Percentiles rank a stretch among this genome's conserved stretches.
Evolutionary conservation across 2,888 invertebrate species (phyloP).

Genomic region (Xanthia togata): DNA sequence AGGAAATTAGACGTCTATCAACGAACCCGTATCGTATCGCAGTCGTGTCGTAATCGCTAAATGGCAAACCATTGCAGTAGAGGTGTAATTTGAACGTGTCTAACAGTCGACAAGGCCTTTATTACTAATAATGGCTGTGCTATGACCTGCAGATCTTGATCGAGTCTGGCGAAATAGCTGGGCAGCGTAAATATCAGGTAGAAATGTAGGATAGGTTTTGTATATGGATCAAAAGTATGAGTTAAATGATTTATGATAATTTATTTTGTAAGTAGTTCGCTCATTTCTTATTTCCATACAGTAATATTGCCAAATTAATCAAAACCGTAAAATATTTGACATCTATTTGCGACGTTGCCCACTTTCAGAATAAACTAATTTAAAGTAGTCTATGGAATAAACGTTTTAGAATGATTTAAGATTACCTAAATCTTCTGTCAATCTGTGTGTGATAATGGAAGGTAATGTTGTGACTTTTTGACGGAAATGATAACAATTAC

Average conservation of each 20-base stretch:
- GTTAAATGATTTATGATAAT: not conserved
- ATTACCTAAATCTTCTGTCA: not conserved
- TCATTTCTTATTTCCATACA: too few species aligned
- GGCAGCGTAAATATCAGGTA: conserved; percentile 46
- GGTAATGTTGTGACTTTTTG: not conserved
- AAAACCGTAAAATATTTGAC: too few species aligned
- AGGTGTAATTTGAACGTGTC: conserved; percentile 80
- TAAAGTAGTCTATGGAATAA: too few species aligned
- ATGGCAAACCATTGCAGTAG: conserved; percentile 61
- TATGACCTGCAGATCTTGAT: conserved; percentile 67
- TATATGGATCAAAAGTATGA: conserved; percentile 9
- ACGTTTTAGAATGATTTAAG: not conserved
- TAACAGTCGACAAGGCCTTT: conserved; percentile 75
- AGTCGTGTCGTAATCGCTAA: conserved; percentile 51
- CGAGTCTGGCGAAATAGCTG: conserved; percentile 66
- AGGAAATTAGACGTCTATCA: conserved; percentile 4
- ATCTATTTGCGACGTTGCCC: too few species aligned
- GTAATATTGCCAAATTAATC: too few species aligned
- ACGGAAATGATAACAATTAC: not conserved
- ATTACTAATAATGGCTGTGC: conserved; percentile 70
- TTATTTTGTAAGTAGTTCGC: not conserved
- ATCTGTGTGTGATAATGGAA: not conserved
- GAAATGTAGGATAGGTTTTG: conserved; percentile 15
- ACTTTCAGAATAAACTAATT: too few species aligned
- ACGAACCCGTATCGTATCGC: conserved; percentile 44